These are phyloP conservation scores for Drosophila bocki DNA, from an alignment of 1,140 invertebrate species.

Conservation along the genomic window DNA sequence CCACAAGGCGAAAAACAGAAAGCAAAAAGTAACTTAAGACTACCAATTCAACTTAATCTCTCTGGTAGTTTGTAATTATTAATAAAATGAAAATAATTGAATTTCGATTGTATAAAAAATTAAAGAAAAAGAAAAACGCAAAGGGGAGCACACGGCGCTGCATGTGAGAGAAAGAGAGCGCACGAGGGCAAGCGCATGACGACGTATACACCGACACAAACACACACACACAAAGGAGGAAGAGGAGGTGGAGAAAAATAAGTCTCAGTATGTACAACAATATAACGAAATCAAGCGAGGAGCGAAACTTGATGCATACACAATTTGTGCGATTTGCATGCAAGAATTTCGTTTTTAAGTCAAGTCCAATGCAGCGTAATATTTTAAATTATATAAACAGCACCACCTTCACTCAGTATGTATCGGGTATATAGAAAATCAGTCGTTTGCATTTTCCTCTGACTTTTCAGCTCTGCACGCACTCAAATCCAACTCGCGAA, in stretches of 20 bases:
- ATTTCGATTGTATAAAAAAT: constrained; percentile 20
- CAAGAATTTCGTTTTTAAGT: constrained; percentile 24
- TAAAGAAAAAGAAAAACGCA: constrained; percentile 14
- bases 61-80: constrained; percentile 3
- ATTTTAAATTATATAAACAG: constrained; percentile 64
- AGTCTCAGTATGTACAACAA: constrained; percentile 51
- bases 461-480: constrained; percentile 70
- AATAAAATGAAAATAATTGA: constrained; percentile 17
- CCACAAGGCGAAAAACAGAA: constrained; percentile 12
- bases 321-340: constrained; percentile 51
- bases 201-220: constrained; percentile 49
- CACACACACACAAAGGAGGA: constrained; percentile 39
- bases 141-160: constrained; percentile 27
- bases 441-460: constrained; percentile 34
- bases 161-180: constrained; percentile 70
- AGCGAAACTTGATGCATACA: constrained; percentile 63
- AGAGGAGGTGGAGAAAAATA: constrained; percentile 38
- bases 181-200: constrained; percentile 77
- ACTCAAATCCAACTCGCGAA: constrained; percentile 74
- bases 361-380: constrained; percentile 27
- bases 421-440: constrained; percentile 58
- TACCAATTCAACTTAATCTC: constrained; percentile 2
- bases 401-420: constrained; percentile 59
- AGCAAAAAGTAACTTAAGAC: neutral
- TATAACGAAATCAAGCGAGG: constrained; percentile 58